phyloP scores from a whole-genome alignment of 2,888 invertebrate genomes.

The Mactromeris polynyma region DNA sequence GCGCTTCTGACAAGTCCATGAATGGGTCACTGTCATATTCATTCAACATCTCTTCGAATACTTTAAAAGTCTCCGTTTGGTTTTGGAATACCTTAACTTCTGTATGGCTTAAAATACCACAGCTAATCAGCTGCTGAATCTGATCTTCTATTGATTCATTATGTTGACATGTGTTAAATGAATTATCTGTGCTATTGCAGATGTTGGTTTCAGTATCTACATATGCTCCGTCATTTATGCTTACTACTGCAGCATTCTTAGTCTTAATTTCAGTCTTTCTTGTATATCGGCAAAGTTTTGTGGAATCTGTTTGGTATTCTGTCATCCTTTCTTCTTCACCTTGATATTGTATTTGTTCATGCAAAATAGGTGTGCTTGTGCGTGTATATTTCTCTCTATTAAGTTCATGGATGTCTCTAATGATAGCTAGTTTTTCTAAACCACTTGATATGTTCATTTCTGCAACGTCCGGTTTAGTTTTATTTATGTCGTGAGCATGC shows the following conservation, averaged over 20 bases:
- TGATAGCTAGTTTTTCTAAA: not conserved
- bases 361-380: not conserved
- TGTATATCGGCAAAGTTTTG: not conserved
- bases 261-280: not conserved
- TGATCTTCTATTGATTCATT: not conserved
- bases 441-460: not conserved
- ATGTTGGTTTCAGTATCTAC: not conserved
- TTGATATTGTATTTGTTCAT: not conserved
- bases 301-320: not conserved
- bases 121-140: not conserved
- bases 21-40: conserved; percentile 41
- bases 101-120: not conserved
- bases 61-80: conserved; percentile 22
- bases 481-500: not conserved
- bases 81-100: conserved; percentile 21
- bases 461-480: not conserved
- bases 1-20: conserved; percentile 28
- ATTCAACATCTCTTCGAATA: conserved; percentile 18
- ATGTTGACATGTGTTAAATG: not conserved
- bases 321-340: not conserved
- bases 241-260: not conserved
- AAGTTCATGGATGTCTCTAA: not conserved
- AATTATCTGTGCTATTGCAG: not conserved
- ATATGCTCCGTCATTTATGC: not conserved
- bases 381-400: not conserved